Evolutionary conservation across 2,113 vertebrate genomes (phyloP).

Genomic region (Oceanites oceanicus): DNA sequence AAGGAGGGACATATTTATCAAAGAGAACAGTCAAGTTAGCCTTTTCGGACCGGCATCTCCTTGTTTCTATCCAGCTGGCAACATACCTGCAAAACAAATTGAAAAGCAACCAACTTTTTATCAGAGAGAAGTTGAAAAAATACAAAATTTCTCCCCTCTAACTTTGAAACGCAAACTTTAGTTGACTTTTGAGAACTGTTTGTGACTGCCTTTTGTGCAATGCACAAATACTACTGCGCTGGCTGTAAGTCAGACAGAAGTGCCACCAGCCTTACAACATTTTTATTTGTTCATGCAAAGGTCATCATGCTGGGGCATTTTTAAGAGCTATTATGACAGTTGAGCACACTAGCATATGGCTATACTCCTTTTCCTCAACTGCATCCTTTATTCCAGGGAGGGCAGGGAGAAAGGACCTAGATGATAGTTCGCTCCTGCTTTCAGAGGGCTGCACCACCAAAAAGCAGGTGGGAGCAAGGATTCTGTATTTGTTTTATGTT

Average conservation of each 20-base stretch:
- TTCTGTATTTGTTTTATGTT: neutral
- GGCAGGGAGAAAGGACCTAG: neutral
- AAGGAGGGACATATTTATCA: constrained; percentile 64
- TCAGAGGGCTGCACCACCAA: neutral
- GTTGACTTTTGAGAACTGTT: neutral
- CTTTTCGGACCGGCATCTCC: constrained; percentile 65
- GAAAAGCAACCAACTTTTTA: neutral
- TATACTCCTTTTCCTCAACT: neutral
- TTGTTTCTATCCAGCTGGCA: constrained; percentile 72
- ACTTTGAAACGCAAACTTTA: neutral
- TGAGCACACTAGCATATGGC: neutral
- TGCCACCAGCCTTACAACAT: neutral
- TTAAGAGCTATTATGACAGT: neutral
- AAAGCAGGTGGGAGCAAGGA: neutral
- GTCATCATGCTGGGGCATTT: neutral
- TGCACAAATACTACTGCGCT: neutral
- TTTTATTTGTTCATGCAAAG: neutral
- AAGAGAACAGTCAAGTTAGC: constrained; percentile 71
- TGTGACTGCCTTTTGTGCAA: neutral
- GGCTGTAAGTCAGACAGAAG: neutral
- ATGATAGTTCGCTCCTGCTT: neutral
- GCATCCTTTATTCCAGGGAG: neutral
- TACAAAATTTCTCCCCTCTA: neutral
- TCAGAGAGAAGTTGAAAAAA: neutral
- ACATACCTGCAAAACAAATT: constrained; percentile 59